Conservation (phyloP, 2,888 invertebrate genomes). For the Stenotaenia linearis region DNA sequence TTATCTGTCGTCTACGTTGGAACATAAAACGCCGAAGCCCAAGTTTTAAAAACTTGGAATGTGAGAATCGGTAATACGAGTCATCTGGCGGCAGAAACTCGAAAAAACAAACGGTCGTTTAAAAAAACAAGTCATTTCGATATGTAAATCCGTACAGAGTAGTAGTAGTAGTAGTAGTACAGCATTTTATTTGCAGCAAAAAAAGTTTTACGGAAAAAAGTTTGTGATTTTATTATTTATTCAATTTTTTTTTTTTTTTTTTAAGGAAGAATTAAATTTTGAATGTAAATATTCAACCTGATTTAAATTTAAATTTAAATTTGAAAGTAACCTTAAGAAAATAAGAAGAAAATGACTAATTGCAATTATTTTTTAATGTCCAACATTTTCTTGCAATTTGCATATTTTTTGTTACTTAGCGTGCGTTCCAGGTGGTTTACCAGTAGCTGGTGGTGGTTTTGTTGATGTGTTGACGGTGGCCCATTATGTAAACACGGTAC, state of each 20-base stretch:
- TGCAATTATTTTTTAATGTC: background rate
- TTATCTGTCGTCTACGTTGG: too few relatives aligned
- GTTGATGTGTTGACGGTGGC: constrained; percentile 24
- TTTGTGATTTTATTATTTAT: background rate
- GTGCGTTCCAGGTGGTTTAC: background rate
- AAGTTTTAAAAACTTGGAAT: too few relatives aligned
- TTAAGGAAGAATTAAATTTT: too few relatives aligned
- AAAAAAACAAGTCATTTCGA: too few relatives aligned
- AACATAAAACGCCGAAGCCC: too few relatives aligned
- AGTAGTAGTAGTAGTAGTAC: background rate
- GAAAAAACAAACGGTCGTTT: background rate
- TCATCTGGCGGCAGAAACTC: background rate
- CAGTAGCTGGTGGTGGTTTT: constrained; percentile 17
- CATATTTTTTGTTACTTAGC: background rate
- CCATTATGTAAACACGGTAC: constrained; percentile 29
- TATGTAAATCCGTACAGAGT: too few relatives aligned
- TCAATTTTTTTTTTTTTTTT: too few relatives aligned
- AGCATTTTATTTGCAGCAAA: too few relatives aligned
- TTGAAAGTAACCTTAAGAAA: too few relatives aligned
- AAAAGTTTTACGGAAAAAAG: background rate
- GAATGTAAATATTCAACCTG: too few relatives aligned
- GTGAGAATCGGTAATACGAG: background rate
- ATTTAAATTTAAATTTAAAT: too few relatives aligned
- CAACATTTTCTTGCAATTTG: background rate
- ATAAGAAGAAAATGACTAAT: too few relatives aligned